phyloP scores from a whole-genome alignment of 2,888 invertebrate genomes.

The Tiliacea aurago region DNA sequence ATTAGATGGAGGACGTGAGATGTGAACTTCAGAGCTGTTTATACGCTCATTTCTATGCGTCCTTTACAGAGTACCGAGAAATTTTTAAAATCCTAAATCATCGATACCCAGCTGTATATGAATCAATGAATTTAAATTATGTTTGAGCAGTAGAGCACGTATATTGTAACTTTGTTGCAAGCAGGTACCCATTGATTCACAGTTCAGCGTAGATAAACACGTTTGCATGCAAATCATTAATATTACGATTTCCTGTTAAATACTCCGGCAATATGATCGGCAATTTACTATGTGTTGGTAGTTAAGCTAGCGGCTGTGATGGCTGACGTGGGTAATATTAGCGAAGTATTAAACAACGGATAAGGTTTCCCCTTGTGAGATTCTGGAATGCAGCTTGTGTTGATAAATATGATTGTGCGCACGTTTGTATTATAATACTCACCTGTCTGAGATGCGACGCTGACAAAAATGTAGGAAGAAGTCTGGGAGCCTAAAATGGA shows the following conservation, averaged over 20 bases:
- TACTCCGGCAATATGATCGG: slow-evolving; percentile 61
- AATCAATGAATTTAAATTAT: slow-evolving; percentile 46
- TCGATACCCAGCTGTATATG: slow-evolving; percentile 27
- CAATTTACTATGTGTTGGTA: slow-evolving; percentile 58
- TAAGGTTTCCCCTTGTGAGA: slow-evolving; percentile 62
- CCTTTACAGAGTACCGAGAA: slow-evolving; percentile 32
- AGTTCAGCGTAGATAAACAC: slow-evolving; percentile 40
- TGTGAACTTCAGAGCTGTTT: slow-evolving; percentile 50
- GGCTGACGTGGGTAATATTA: slow-evolving; percentile 63
- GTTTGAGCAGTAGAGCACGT: slow-evolving; percentile 31
- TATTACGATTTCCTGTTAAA: slow-evolving; percentile 68
- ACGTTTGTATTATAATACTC: slow-evolving; percentile 34
- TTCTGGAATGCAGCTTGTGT: slow-evolving; percentile 56
- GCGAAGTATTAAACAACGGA: slow-evolving; percentile 66
- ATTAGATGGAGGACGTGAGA: slow-evolving; percentile 64
- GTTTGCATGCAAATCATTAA: slow-evolving; percentile 55
- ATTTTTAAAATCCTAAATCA: slow-evolving; percentile 39
- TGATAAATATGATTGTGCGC: slow-evolving; percentile 56
- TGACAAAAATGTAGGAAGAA: slow-evolving; percentile 49
- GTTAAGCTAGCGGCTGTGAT: slow-evolving; percentile 55
- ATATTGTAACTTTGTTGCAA: slow-evolving; percentile 44
- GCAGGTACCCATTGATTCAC: slow-evolving; percentile 32
- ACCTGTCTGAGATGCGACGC: slow-evolving; percentile 5
- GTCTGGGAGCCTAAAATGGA: too few species aligned
- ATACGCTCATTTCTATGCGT: slow-evolving; percentile 53